Evolutionary conservation across 2,113 vertebrate genomes (phyloP).

Genomic region (Phrynocephalus versicolor): DNA sequence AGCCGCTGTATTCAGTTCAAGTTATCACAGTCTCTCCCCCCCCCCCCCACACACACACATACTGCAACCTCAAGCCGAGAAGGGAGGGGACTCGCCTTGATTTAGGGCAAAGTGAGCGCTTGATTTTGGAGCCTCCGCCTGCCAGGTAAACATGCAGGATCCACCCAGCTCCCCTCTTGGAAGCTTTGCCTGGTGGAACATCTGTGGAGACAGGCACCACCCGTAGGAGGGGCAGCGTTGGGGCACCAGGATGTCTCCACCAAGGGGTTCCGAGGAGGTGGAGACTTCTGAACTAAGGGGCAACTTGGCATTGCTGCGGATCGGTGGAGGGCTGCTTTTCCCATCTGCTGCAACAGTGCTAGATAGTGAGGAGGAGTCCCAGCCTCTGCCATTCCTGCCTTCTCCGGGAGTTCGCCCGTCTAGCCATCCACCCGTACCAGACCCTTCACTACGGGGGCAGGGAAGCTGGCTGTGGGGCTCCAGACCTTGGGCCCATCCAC

Average conservation of each 20-base stretch:
- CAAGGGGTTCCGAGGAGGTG: no score
- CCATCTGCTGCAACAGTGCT: background rate
- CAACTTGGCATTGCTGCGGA: background rate
- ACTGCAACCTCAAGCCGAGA: background rate
- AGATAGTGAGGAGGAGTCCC: background rate
- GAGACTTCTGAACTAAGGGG: no score
- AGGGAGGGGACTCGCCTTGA: background rate
- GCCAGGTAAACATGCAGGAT: accelerated
- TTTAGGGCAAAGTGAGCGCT: background rate
- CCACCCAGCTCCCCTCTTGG: background rate
- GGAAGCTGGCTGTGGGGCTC: no score
- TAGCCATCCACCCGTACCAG: background rate
- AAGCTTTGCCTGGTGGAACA: background rate
- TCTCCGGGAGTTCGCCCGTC: no score
- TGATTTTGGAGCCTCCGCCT: background rate
- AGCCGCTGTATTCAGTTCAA: slow-evolving; percentile 29
- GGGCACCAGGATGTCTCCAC: no score
- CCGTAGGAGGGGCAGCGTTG: no score
- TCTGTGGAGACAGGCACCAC: no score
- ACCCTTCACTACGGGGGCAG: background rate
- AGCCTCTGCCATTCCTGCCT: background rate
- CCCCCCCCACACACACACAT: no score
- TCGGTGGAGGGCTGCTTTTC: background rate
- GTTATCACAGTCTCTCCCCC: slow-evolving; percentile 71
- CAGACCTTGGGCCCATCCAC: no score